Conservation (phyloP, 1,140 invertebrate species). For the Dryas iulia region DNA sequence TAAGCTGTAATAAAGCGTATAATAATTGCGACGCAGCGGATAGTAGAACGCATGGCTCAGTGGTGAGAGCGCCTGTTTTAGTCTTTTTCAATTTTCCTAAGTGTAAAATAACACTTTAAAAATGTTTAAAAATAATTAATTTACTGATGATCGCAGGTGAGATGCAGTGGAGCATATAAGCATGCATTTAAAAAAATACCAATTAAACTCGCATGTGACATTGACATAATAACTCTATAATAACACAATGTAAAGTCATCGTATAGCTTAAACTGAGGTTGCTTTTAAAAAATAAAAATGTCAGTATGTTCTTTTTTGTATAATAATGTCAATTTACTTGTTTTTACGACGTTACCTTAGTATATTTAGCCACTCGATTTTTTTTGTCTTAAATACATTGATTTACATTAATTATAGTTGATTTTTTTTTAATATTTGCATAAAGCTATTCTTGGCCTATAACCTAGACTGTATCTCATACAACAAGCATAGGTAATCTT, state of each 20-base stretch:
- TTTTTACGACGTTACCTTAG: background rate
- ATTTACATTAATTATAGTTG: background rate
- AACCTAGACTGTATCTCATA: background rate
- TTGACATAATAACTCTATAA: background rate
- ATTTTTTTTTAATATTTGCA: background rate
- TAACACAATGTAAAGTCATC: background rate
- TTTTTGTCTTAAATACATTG: too few species aligned
- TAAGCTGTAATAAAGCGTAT: too few species aligned
- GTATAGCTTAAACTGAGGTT: background rate
- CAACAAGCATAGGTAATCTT: background rate
- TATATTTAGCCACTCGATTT: background rate
- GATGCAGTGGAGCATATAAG: too few species aligned
- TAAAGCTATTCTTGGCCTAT: background rate
- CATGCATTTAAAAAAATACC: too few species aligned
- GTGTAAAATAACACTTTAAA: too few species aligned
- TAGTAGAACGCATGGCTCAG: too few species aligned
- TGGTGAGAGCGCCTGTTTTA: too few species aligned
- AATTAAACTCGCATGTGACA: background rate
- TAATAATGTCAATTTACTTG: background rate
- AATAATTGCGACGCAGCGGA: too few species aligned
- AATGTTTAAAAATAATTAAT: too few species aligned
- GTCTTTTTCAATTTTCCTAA: too few species aligned
- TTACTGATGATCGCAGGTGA: too few species aligned
- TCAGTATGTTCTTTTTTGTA: background rate
- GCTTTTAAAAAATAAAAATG: background rate